Evolutionary conservation across 2,888 invertebrate genomes (phyloP), one percentile per base, ranked within the genome.

Genomic region (Mythimna impura): DNA sequence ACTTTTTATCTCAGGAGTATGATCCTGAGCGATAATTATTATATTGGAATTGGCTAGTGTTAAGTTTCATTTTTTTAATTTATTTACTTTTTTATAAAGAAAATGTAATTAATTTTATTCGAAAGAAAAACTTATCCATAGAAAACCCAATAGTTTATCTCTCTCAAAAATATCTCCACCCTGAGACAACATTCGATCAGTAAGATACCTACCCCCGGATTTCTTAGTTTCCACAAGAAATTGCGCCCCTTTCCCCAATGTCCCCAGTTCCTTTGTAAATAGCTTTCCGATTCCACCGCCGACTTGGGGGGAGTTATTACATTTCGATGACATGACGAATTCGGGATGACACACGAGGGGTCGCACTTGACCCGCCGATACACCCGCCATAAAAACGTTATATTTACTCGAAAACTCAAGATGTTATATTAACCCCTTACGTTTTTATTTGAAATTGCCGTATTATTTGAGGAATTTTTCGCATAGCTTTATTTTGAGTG

Each of bases 321-420:
- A 93, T 95, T 95, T 94, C 93, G 95, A 95, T 96, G 95, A 96
- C 95, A 94, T 90, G 94, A 93, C 93, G 93, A 94, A 95, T 94
- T 93, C 90, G 86, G 92, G 92, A 93, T 92, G 94, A 92, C 92
- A 91, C 86, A 81, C 83, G 86, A 87, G 88, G 86, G 89, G 89
- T 85, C 86, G 74, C 88, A 88, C 91, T 93, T 93, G 93, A 93
- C 93, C 93, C 86, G 83, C 69, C 80, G 76, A 73, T 76, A 80
- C 85, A 81, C 43, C 58, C 66, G 64, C 61, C 75, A 82, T 86
- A 86, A 85, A 84, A 86, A 66, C 61, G 78, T 64, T 68, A 84
- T 78, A 82, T 84, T 82, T 78, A 77, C 79, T 83, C 40, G 40
- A n/a, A 76, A 80, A 78, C 78, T 79, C 69, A 75, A 81, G 71